Conservation (phyloP, 2,113 vertebrate species). For the Typhlomys cinereus region DNA sequence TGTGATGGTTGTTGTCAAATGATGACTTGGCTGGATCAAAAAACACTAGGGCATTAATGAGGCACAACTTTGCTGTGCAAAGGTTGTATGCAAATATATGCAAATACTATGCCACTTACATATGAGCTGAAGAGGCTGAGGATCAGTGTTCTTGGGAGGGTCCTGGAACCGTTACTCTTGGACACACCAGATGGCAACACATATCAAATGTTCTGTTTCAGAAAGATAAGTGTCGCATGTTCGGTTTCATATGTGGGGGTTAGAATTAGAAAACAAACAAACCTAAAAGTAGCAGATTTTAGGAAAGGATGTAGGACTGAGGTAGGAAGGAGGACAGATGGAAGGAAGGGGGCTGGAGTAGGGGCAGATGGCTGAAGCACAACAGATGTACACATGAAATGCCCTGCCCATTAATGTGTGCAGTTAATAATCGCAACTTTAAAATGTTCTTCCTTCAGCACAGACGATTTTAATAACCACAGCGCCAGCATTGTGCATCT, state of each 20-base stretch:
- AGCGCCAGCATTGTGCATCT: not conserved
- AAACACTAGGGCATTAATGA: too few relatives aligned
- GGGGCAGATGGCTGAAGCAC: not conserved
- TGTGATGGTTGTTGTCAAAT: too few relatives aligned
- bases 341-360: rapidly evolving
- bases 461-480: not conserved
- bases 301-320: too few relatives aligned
- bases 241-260: not conserved
- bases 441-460: not conserved
- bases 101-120: not conserved
- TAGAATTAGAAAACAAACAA: not conserved
- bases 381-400: too few relatives aligned
- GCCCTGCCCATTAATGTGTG: not conserved
- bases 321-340: too few relatives aligned
- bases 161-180: not conserved
- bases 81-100: not conserved
- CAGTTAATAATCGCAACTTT: not conserved
- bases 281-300: not conserved
- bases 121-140: not conserved
- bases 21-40: too few relatives aligned
- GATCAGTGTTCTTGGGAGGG: not conserved
- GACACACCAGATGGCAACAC: not conserved
- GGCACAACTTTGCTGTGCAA: too few relatives aligned
- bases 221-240: not conserved
- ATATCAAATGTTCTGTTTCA: not conserved